A percentile compares a stretch with the other conserved stretches of the same genome.
Evolutionary conservation across 2,797 vertebrate genomes (phyloP).

Genomic region (Spheniscus humboldti): DNA sequence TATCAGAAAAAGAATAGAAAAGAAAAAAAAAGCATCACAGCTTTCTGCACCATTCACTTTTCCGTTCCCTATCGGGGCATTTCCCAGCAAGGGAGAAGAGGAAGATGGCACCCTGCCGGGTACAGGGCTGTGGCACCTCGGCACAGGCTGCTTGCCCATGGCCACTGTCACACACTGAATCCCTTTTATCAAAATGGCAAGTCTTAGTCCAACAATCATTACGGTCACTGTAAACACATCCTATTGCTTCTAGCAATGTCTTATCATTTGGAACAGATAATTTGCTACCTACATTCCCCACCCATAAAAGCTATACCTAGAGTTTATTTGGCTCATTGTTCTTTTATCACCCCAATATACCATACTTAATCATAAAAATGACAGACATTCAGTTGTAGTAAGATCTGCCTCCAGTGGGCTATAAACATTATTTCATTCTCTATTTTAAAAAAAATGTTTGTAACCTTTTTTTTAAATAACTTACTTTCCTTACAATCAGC

Average conservation of each 20-base stretch:
- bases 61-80: accelerated
- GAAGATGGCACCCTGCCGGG: neutral
- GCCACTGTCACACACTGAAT: neutral
- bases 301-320: neutral
- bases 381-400: neutral
- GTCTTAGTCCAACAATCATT: neutral
- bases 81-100: neutral
- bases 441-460: neutral
- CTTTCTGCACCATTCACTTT: neutral
- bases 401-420: neutral
- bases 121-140: neutral
- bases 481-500: neutral
- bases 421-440: neutral
- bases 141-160: neutral
- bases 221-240: neutral
- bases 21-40: neutral
- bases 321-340: neutral
- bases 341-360: neutral
- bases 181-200: neutral
- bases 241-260: neutral
- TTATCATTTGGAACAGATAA: neutral
- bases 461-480: neutral
- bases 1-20: neutral
- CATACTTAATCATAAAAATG: neutral
- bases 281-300: neutral